Percentiles rank a stretch among this genome's conserved stretches.
These are phyloP conservation scores for Pachypeltis micranthus DNA, from an alignment of 1,140 invertebrate species.

Conservation along the genomic window DNA sequence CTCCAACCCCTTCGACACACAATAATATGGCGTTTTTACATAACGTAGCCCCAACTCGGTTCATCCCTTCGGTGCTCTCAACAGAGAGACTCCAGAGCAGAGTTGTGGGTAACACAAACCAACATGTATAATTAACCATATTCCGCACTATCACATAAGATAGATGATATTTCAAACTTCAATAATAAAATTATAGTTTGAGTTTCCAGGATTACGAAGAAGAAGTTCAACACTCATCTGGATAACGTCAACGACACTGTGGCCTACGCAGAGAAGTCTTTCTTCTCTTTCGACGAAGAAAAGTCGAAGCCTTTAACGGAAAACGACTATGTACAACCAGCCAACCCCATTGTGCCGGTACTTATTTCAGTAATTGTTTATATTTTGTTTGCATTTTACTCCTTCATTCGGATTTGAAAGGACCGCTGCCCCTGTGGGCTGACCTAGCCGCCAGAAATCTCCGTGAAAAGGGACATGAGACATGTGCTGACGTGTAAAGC, in stretches of 20 bases:
- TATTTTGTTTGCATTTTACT: too few relatives aligned
- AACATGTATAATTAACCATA: neutral
- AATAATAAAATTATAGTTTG: neutral
- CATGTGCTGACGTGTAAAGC: too few relatives aligned
- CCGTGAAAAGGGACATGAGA: too few relatives aligned
- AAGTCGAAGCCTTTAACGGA: neutral
- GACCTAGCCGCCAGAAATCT: too few relatives aligned
- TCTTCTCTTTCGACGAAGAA: conserved; percentile 14
- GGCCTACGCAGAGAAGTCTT: neutral
- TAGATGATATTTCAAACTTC: neutral
- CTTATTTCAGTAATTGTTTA: too few relatives aligned
- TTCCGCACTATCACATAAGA: neutral
- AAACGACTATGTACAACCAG: neutral
- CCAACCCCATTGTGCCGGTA: conserved; percentile 7
- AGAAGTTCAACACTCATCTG: neutral
- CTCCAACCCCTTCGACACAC: too few relatives aligned
- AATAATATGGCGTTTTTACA: neutral
- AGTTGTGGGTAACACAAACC: neutral
- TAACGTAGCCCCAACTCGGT: neutral
- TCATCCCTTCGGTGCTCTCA: neutral
- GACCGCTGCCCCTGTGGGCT: too few relatives aligned
- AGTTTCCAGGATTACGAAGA: conserved; percentile 10
- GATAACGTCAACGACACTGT: conserved; percentile 11
- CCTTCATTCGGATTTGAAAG: too few relatives aligned
- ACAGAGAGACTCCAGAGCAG: neutral